These are phyloP conservation scores for Andrena haemorrhoa DNA, from an alignment of 2,888 invertebrate species.

Conservation along the genomic window DNA sequence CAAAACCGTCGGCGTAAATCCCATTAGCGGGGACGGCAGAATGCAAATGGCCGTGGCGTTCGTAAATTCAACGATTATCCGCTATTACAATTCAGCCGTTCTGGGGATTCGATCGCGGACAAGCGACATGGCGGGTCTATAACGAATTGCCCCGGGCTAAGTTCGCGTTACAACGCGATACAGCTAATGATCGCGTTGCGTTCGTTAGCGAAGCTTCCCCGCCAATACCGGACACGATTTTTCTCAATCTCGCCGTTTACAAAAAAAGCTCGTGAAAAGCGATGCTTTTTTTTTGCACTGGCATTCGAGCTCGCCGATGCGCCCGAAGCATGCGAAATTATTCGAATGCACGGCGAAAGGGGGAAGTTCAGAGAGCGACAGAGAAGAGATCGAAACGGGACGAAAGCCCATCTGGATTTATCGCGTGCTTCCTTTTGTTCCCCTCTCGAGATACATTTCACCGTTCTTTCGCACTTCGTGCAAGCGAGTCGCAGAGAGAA, in stretches of 20 bases:
- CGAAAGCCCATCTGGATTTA: conserved; percentile 20
- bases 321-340: too few relatives aligned
- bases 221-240: not conserved
- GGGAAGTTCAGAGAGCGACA: too few relatives aligned
- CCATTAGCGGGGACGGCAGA: conserved; percentile 35
- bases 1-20: conserved; percentile 45
- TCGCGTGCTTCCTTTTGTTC: not conserved
- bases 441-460: not conserved
- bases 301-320: not conserved
- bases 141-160: conserved; percentile 52
- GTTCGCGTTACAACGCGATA: conserved; percentile 26
- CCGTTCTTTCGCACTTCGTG: not conserved
- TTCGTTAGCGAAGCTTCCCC: conserved; percentile 16
- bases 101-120: conserved; percentile 51
- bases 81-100: conserved; percentile 54
- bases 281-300: not conserved
- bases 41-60: conserved; percentile 44
- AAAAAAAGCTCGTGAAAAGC: not conserved
- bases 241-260: not conserved
- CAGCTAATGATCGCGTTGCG: conserved; percentile 12
- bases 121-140: conserved; percentile 42
- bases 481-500: conserved; percentile 27
- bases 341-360: too few relatives aligned
- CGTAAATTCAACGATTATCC: conserved; percentile 63
- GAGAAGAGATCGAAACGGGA: not conserved